Evolutionary conservation across 2,113 vertebrate species (phyloP).

Genomic region (Salvelinus alpinus): DNA sequence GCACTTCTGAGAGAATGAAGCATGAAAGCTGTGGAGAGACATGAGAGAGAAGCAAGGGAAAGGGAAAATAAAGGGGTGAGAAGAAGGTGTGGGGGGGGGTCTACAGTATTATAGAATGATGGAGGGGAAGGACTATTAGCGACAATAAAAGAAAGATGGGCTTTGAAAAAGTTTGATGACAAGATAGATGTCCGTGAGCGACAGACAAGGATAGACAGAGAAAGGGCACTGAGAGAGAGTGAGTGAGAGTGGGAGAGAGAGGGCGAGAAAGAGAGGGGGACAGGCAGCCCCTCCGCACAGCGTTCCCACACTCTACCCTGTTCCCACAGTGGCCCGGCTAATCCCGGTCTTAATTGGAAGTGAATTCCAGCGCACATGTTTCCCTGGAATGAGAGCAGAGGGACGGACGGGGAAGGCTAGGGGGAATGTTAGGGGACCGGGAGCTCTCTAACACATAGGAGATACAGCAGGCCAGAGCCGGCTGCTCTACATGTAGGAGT

Average conservation of each 20-base stretch:
- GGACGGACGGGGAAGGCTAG: slow-evolving; percentile 31
- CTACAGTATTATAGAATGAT: slow-evolving; percentile 43
- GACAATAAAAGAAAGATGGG: slow-evolving; percentile 13
- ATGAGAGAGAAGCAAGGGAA: neutral
- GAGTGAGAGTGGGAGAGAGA: slow-evolving; percentile 34
- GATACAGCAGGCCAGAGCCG: slow-evolving; percentile 43
- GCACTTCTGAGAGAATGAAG: slow-evolving; percentile 63
- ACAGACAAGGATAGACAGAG: slow-evolving; percentile 49
- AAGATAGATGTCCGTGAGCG: slow-evolving; percentile 2
- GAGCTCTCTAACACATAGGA: slow-evolving; percentile 47
- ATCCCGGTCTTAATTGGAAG: slow-evolving; percentile 82
- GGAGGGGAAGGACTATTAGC: slow-evolving; percentile 18
- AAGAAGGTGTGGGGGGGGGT: slow-evolving; percentile 27
- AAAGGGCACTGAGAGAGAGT: slow-evolving; percentile 63
- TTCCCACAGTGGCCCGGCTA: slow-evolving; percentile 77
- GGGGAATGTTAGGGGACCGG: slow-evolving; percentile 5
- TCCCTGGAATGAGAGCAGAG: slow-evolving; percentile 58
- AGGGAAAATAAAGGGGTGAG: neutral
- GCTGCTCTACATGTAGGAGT: slow-evolving; percentile 53
- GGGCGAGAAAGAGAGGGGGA: slow-evolving; percentile 31
- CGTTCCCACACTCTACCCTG: slow-evolving; percentile 76
- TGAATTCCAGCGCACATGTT: slow-evolving; percentile 78
- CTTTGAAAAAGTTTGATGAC: neutral
- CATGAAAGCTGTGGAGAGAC: slow-evolving; percentile 56
- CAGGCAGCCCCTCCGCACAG: slow-evolving; percentile 47